Base-by-base conservation (phyloP, 2,888 invertebrate genomes). In the Spodoptera picta region DNA sequence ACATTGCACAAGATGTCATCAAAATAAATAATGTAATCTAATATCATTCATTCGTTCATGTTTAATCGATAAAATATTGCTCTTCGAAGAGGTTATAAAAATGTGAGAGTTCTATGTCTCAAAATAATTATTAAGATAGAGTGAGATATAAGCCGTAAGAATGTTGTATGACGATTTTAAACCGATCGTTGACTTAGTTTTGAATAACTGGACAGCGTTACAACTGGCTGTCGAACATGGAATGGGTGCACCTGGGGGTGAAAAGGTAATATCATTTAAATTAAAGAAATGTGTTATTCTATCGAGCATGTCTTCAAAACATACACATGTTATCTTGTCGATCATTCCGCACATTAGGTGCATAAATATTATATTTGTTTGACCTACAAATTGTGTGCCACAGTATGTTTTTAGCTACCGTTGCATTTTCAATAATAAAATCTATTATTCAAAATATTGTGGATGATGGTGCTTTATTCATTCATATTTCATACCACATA, bases 201-300 rank as follows among this genome's bases (percentile, higher is more conserved):
- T 97, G 63, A 96, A 96, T 79, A 96, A 96, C 83, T 97, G 97
- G 97, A 96, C 96, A 19, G 96, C 96, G 5, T 86, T 97, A 36
- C 96, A 96, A 78, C 87, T 97, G 36, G 97, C 97, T 42, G 97
- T 97, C 0, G 96, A 97, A 87, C 96, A 97, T 95, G 96, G 96
- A 75, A 96, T 96, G 96, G 97, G 96, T 42, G 96, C 96, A 24
- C 95, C 96, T 23, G 95, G 96, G 77, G 96, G 96, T 48, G 96
- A 95, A 91, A 95, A 96, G 91, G 97, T 96, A 89, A 27, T 23
- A 45, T 43, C 23, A 49, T 12, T 6, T 0, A 46, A 46, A 24
- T 3, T 11, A 42, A 14, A 36, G 10, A 12, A 36, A 9, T 36
- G 36, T 36, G 36, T 9, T 36, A 36, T 36, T 36, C 9, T 5